Percentiles rank a stretch among this genome's conserved stretches.
Conservation (phyloP, 2,888 invertebrate species). For the Nasonia oneida region DNA sequence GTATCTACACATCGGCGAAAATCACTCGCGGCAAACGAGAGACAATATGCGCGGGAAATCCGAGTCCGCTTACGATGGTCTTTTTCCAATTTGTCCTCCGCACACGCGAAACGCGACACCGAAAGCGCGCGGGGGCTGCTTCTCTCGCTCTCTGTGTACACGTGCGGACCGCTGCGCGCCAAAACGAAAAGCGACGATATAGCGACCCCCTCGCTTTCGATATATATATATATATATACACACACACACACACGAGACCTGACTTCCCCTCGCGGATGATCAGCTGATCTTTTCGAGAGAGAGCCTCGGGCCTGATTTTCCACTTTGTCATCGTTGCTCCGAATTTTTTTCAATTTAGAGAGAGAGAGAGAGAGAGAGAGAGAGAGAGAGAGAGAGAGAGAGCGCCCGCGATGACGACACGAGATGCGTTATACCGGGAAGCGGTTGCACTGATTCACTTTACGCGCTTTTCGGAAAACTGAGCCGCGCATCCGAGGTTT, state of each 20-base stretch:
- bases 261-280: slow-evolving; percentile 33
- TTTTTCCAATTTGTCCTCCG: slow-evolving; percentile 10
- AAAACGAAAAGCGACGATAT: slow-evolving; percentile 40
- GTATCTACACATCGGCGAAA: slow-evolving; percentile 21
- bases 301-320: background rate
- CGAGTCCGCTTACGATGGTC: slow-evolving; percentile 16
- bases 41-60: slow-evolving; percentile 30
- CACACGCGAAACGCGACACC: slow-evolving; percentile 41
- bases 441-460: slow-evolving; percentile 3
- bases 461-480: background rate
- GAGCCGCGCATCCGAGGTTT: background rate
- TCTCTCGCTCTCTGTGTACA: background rate
- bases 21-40: slow-evolving; percentile 52
- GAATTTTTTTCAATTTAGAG: background rate
- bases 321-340: background rate
- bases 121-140: background rate
- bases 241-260: background rate
- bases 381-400: too few relatives aligned
- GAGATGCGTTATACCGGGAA: background rate
- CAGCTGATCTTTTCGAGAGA: slow-evolving; percentile 50
- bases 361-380: background rate
- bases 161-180: slow-evolving; percentile 42
- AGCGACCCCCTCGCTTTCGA: background rate
- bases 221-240: background rate
- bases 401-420: background rate